Evolutionary conservation across 2,797 vertebrate species (phyloP).

Genomic region (Anabas testudineus): DNA sequence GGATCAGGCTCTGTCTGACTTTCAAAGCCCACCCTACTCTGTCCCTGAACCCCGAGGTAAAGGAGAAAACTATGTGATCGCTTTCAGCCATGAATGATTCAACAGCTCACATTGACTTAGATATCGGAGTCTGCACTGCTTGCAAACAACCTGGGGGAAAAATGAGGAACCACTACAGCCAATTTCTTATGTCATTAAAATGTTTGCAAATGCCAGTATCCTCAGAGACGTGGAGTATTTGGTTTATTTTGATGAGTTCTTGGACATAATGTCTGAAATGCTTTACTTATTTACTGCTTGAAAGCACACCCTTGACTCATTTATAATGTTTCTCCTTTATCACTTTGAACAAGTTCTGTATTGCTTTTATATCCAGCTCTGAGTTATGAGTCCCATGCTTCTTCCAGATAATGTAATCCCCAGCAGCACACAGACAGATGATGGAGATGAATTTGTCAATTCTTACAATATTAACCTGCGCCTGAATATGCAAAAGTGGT

Average conservation of each 20-base stretch:
- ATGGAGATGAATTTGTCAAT: slow-evolving; percentile 58
- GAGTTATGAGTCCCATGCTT: slow-evolving; percentile 39
- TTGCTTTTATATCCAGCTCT: slow-evolving; percentile 20
- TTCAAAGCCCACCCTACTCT: slow-evolving; percentile 25
- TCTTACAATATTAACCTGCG: slow-evolving; percentile 37
- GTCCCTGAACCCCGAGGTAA: slow-evolving; percentile 54
- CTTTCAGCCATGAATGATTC: slow-evolving; percentile 69
- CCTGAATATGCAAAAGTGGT: slow-evolving; percentile 23
- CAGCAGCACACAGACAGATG: slow-evolving; percentile 17
- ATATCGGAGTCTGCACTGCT: slow-evolving; percentile 50
- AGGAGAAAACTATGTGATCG: slow-evolving; percentile 45
- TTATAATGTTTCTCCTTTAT: slow-evolving; percentile 29
- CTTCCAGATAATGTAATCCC: slow-evolving; percentile 55
- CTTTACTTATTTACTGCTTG: slow-evolving; percentile 16
- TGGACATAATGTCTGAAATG: slow-evolving; percentile 14
- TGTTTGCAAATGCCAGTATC: neutral
- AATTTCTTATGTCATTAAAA: slow-evolving; percentile 23
- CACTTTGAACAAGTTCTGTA: slow-evolving; percentile 15
- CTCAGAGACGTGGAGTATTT: neutral
- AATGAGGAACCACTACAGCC: slow-evolving; percentile 8
- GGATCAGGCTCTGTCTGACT: slow-evolving; percentile 36
- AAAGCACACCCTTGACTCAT: slow-evolving; percentile 36
- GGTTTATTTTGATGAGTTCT: slow-evolving; percentile 31
- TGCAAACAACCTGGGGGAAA: slow-evolving; percentile 42
- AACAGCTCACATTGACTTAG: slow-evolving; percentile 57